These are phyloP conservation scores for Eilema griseolum DNA, from an alignment of 2,888 invertebrate genomes.

Conservation along the genomic window DNA sequence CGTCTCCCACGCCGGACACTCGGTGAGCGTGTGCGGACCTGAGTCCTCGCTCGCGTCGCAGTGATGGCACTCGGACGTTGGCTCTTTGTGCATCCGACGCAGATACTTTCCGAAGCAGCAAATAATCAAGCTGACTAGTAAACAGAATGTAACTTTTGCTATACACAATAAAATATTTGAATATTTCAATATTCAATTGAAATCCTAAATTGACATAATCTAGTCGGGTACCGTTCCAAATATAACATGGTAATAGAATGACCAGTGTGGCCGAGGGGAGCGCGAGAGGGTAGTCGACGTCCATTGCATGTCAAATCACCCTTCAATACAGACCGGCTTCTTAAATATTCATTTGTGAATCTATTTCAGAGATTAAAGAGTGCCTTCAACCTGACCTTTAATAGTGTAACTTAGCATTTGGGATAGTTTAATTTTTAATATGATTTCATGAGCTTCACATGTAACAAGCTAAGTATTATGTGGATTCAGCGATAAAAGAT, in stretches of 20 bases:
- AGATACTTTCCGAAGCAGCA: too few species aligned
- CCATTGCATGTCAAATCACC: slow-evolving; percentile 61
- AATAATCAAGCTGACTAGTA: background rate
- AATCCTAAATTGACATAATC: slow-evolving; percentile 17
- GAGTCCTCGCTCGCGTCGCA: too few species aligned
- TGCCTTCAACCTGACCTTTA: slow-evolving; percentile 11
- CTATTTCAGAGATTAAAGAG: slow-evolving; percentile 18
- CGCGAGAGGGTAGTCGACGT: slow-evolving; percentile 40
- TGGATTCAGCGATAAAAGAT: too few species aligned
- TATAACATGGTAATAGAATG: slow-evolving; percentile 31
- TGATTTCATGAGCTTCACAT: too few species aligned
- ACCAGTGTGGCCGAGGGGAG: slow-evolving; percentile 31
- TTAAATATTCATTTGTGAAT: slow-evolving; percentile 35
- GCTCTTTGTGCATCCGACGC: too few species aligned
- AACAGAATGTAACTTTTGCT: background rate
- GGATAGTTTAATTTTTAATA: background rate
- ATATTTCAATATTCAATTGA: slow-evolving; percentile 16
- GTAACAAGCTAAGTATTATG: too few species aligned
- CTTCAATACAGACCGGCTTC: slow-evolving; percentile 26
- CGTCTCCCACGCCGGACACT: too few species aligned
- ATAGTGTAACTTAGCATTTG: slow-evolving; percentile 5
- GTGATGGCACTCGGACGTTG: too few species aligned
- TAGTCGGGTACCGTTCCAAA: slow-evolving; percentile 22
- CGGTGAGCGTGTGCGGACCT: too few species aligned
- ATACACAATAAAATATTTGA: background rate